Evolutionary conservation across 2,888 invertebrate genomes (phyloP), one percentile per base, ranked within the genome.

Genomic region (Caenorhabditis zanzibari): DNA sequence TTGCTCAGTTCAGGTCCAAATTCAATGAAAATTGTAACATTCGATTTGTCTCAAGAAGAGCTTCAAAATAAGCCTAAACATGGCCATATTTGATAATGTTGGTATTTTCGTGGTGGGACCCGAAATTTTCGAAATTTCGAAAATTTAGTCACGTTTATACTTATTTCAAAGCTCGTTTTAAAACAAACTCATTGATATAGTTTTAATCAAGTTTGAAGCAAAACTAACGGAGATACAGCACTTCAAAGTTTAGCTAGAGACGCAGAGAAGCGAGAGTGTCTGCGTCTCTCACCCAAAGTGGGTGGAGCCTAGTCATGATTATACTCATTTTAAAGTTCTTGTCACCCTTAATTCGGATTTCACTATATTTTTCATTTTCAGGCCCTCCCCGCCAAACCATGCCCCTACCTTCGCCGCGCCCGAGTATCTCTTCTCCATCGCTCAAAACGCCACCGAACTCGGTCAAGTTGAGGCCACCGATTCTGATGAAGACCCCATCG

Each of bases 401-500:
- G 66, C 82, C 0, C 82, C 82, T 5, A 63, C 49, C 0, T 82
- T 82, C 35, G 41, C 58, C 7, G 41, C 66, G 6, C 59, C 69
- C 35, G 79, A 74, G 38, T 85, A 81, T 58, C 56, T 52, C 32
- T 76, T 82, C 44, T 22, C 64, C 24, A 32, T 81, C 0, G 56
- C 76, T 3, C 47, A 64, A 35, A 79, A 72, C 44, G 22, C 52
- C 7, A 61, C 72, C 22, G 61, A 64, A 44, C 32, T 89, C 41
- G 89, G 88, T 0, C 58, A 38, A 4, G 85, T 88, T 2, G 44
- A 19, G 0, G 88, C 85, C 3, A 19, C 41, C 2, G 88, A 88
- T 64, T 68, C 82, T 0, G 87, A 88, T 41, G 71, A 81, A 5
- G 86, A 88, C 47, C 66, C 24, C 2, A 64, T 88, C 10, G 58